These are phyloP conservation scores for Cottoperca gobio DNA, from an alignment of 2,797 vertebrate species.

Conservation along the genomic window DNA sequence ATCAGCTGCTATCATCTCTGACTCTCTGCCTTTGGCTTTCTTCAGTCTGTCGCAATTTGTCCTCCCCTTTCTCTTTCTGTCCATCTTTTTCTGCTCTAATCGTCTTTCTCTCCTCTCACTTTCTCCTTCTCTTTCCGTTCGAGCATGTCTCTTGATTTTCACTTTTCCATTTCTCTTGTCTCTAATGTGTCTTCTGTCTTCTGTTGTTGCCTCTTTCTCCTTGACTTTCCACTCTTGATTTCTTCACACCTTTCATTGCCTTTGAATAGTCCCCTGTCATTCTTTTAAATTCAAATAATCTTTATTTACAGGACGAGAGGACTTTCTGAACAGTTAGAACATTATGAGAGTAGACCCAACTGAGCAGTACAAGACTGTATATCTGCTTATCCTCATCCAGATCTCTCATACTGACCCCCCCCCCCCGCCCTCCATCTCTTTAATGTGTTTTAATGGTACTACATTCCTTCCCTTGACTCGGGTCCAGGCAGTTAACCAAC, in stretches of 20 bases:
- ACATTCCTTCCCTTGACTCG: constrained; percentile 68
- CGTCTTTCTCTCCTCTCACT: background rate
- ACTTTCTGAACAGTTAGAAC: background rate
- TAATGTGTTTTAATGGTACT: constrained; percentile 53
- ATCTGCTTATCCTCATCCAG: background rate
- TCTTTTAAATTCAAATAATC: background rate
- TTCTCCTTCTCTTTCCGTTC: background rate
- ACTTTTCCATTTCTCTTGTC: background rate
- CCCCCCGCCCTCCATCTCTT: background rate
- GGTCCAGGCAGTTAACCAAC: constrained; percentile 66
- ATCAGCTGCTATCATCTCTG: constrained; percentile 15
- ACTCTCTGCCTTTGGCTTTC: background rate
- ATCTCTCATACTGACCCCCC: background rate
- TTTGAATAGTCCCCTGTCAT: background rate
- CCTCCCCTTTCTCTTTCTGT: background rate
- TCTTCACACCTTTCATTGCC: background rate
- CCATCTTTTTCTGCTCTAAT: constrained; percentile 1
- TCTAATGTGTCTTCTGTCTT: no score
- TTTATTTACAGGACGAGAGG: background rate
- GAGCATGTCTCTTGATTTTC: background rate
- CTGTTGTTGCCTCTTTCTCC: background rate
- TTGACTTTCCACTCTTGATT: background rate
- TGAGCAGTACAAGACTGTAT: background rate
- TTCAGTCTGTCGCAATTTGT: background rate
- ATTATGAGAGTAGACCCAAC: no score